Percentiles rank a stretch among this genome's conserved stretches.
Evolutionary conservation across 2,797 vertebrate species (phyloP).

Genomic region (Octomys mimax): DNA sequence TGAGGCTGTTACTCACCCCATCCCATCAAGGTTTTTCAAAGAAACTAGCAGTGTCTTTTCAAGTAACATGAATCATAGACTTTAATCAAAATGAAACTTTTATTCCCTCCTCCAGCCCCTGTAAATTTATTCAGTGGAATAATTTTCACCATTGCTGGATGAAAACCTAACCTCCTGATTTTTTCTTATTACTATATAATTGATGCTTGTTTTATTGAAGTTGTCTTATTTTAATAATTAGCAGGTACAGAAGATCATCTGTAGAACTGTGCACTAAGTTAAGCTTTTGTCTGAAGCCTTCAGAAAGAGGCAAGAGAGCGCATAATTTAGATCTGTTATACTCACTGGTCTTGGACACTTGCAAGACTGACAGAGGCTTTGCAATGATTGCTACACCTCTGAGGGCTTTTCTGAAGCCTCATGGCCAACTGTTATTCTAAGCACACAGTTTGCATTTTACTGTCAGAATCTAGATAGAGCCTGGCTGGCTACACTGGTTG

Average conservation of each 20-base stretch:
- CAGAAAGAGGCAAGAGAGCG: neutral
- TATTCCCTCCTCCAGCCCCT: neutral
- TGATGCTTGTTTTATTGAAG: neutral
- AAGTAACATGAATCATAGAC: neutral
- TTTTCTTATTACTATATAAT: neutral
- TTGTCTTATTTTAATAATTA: slow-evolving; percentile 7
- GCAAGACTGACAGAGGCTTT: neutral
- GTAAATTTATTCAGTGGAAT: neutral
- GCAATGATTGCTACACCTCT: neutral
- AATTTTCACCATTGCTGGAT: neutral
- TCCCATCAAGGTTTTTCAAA: neutral
- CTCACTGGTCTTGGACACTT: neutral
- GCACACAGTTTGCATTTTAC: neutral
- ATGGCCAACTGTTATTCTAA: neutral
- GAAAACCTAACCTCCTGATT: neutral
- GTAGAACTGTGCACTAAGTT: neutral
- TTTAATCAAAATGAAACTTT: neutral
- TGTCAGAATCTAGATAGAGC: neutral
- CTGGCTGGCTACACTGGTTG: neutral
- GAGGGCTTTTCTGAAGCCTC: neutral
- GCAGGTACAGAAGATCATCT: slow-evolving; percentile 8
- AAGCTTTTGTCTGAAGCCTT: neutral
- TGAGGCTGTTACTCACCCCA: neutral
- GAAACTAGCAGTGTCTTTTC: neutral
- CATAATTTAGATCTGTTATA: neutral